A percentile compares a stretch with the other conserved stretches of the same genome.
These are phyloP conservation scores for Cepaea nemoralis DNA, from an alignment of 1,140 invertebrate species.

Conservation along the genomic window DNA sequence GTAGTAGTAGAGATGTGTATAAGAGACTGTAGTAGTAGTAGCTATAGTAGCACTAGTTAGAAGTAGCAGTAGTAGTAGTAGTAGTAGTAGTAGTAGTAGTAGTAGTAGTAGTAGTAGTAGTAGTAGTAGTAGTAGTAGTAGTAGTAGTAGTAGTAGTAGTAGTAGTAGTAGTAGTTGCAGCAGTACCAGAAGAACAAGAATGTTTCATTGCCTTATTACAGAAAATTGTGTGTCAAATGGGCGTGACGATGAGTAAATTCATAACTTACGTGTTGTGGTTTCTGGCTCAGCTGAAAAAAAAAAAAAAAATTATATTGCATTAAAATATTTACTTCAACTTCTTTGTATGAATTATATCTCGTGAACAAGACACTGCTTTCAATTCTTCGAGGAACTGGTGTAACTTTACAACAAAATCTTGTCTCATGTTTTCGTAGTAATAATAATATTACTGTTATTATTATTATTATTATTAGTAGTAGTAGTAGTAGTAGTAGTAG, in stretches of 20 bases:
- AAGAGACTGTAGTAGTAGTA: constrained; percentile 9
- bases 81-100: constrained; percentile 1
- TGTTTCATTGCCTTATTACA: too few relatives aligned
- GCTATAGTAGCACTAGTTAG: neutral
- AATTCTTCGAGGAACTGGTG: neutral
- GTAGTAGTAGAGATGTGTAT: constrained; percentile 17
- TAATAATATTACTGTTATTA: neutral
- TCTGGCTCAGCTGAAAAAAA: too few relatives aligned
- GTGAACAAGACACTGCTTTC: neutral
- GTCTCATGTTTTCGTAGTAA: neutral
- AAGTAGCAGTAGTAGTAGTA: constrained; percentile 10
- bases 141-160: neutral
- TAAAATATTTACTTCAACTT: too few relatives aligned
- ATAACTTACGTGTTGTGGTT: too few relatives aligned
- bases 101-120: neutral
- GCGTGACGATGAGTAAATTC: too few relatives aligned
- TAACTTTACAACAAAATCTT: neutral
- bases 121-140: neutral
- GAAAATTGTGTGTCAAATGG: neutral
- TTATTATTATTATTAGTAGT: neutral
- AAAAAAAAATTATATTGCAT: too few relatives aligned
- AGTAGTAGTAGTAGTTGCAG: neutral
- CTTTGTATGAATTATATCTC: neutral
- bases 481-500: constrained; percentile 2
- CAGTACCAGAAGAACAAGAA: neutral